Conservation (phyloP, 2,113 vertebrate species). For the Myanophis thanlyinensis region DNA sequence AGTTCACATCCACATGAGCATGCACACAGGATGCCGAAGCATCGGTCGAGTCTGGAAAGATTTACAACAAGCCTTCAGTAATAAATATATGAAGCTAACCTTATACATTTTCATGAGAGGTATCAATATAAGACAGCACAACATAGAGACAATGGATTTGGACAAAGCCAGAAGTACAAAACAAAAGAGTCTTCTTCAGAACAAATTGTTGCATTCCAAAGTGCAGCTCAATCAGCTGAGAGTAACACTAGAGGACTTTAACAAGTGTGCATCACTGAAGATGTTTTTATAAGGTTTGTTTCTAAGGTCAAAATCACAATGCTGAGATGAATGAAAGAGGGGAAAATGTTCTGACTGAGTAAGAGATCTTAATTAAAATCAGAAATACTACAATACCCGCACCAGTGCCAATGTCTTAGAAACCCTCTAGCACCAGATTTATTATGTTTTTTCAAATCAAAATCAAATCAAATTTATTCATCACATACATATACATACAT, state of each 20-base stretch:
- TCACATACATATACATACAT: no score
- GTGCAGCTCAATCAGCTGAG: background rate
- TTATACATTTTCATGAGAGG: conserved; percentile 1
- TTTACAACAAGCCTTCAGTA: conserved; percentile 3
- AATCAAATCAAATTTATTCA: no score
- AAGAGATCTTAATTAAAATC: background rate
- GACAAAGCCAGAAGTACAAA: background rate
- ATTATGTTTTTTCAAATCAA: background rate
- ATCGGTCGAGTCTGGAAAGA: background rate
- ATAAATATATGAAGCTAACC: background rate
- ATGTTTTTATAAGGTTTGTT: background rate
- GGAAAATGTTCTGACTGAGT: background rate
- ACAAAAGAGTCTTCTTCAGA: background rate
- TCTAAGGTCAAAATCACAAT: background rate
- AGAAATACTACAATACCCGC: background rate
- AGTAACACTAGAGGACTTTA: background rate
- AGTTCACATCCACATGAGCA: background rate
- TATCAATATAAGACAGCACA: background rate
- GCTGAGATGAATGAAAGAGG: background rate
- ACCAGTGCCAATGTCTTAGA: background rate
- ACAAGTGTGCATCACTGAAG: background rate
- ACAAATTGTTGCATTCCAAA: background rate
- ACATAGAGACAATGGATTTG: background rate
- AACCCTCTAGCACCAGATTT: background rate
- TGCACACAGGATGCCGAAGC: background rate